A percentile compares a stretch with the other conserved stretches of the same genome.
phyloP scores from a whole-genome alignment of 2,797 vertebrate genomes.

The Psittacula echo region DNA sequence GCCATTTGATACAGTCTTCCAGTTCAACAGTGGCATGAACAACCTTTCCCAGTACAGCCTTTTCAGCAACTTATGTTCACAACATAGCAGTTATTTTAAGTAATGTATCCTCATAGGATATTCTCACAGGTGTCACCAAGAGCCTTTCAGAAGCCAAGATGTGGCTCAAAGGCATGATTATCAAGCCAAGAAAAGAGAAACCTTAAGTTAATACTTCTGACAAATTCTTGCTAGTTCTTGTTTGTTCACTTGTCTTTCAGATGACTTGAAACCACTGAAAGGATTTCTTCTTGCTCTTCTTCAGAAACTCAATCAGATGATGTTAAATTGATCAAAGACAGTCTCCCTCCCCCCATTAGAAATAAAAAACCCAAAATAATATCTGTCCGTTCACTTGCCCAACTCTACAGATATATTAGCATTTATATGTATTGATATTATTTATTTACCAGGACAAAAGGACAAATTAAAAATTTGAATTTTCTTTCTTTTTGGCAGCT shows the following conservation, averaged over 20 bases:
- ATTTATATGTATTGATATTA: not conserved
- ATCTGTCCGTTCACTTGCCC: not conserved
- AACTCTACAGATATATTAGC: not conserved
- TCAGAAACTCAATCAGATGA: not conserved
- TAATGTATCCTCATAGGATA: not conserved
- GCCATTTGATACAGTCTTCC: not conserved
- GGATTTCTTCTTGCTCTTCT: not conserved
- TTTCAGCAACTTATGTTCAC: not conserved
- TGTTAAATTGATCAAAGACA: not conserved
- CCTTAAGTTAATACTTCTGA: not conserved
- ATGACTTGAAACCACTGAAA: not conserved
- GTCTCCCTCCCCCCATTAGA: not conserved
- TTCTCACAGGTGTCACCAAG: not conserved
- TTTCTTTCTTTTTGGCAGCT: not conserved
- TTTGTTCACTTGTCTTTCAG: not conserved
- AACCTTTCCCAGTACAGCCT: not conserved
- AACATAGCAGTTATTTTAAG: not conserved
- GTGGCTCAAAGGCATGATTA: not conserved
- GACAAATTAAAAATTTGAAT: not conserved
- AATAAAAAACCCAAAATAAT: rapidly evolving
- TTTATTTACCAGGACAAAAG: not conserved
- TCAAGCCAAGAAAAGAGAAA: not conserved
- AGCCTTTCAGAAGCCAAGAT: not conserved
- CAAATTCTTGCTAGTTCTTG: not conserved
- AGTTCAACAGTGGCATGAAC: not conserved